phyloP scores from a whole-genome alignment of 2,888 invertebrate genomes.

The Lucinisca nassula region DNA sequence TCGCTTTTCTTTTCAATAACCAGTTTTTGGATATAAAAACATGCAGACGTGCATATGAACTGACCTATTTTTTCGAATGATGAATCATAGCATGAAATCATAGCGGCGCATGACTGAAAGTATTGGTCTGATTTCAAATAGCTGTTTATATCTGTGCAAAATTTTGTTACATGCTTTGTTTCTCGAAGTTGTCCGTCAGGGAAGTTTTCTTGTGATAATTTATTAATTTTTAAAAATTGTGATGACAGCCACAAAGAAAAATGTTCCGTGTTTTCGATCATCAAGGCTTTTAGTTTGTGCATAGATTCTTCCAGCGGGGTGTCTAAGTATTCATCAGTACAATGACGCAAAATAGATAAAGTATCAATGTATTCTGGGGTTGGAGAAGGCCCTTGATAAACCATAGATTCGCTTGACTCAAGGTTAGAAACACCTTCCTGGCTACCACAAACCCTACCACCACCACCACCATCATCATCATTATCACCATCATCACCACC shows the following conservation, averaged over 20 bases:
- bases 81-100: background rate
- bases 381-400: background rate
- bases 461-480: background rate
- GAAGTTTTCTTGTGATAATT: background rate
- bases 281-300: no score
- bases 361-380: background rate
- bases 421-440: background rate
- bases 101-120: conserved; percentile 5
- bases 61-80: background rate
- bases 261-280: no score
- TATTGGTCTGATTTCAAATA: background rate
- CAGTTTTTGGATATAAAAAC: conserved; percentile 11
- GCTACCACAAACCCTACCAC: background rate
- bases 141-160: background rate
- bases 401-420: background rate
- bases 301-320: background rate
- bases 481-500: background rate
- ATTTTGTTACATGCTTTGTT: background rate
- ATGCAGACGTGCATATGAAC: background rate
- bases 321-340: background rate
- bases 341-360: background rate
- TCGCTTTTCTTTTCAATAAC: background rate
- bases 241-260: background rate
- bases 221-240: background rate
- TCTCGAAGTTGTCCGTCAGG: background rate